A percentile compares a stretch with the other conserved stretches of the same genome.
These are phyloP conservation scores for Oenanthe melanoleuca DNA, from an alignment of 2,113 vertebrate species.

Conservation along the genomic window DNA sequence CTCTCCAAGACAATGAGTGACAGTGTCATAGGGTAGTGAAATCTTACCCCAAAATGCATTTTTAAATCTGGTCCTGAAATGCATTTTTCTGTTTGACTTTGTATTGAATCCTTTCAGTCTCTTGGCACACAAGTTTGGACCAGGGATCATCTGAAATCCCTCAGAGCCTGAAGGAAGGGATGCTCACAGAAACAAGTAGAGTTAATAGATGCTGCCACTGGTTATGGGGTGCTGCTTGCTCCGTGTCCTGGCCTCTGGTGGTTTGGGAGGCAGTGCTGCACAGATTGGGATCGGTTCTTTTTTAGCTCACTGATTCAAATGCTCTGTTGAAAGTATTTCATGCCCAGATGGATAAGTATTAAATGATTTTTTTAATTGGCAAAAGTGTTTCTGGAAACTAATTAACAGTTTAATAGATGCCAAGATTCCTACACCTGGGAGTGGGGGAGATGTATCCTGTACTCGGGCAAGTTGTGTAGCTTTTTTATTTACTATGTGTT, in stretches of 20 bases:
- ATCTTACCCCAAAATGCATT: background rate
- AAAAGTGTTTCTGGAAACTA: slow-evolving; percentile 51
- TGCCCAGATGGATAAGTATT: slow-evolving; percentile 53
- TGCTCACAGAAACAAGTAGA: background rate
- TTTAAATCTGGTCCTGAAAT: background rate
- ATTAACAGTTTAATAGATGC: slow-evolving; percentile 25
- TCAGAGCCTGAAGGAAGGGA: background rate
- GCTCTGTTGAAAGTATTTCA: slow-evolving; percentile 20
- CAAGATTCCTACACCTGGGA: background rate
- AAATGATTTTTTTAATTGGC: slow-evolving; percentile 50
- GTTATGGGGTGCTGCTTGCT: background rate
- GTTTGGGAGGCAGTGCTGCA: background rate
- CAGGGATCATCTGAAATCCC: background rate
- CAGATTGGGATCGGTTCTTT: rapidly evolving
- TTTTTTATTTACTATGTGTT: background rate
- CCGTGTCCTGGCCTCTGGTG: background rate
- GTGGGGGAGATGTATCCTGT: background rate
- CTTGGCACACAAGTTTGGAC: background rate
- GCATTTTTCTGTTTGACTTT: background rate
- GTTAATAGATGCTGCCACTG: background rate
- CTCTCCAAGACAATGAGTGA: background rate
- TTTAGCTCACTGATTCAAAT: background rate
- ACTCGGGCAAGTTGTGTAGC: background rate
- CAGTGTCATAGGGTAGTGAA: background rate
- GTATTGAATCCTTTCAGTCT: background rate